phyloP scores from a whole-genome alignment of 1,140 invertebrate species.

The Agrypnia vestita region DNA sequence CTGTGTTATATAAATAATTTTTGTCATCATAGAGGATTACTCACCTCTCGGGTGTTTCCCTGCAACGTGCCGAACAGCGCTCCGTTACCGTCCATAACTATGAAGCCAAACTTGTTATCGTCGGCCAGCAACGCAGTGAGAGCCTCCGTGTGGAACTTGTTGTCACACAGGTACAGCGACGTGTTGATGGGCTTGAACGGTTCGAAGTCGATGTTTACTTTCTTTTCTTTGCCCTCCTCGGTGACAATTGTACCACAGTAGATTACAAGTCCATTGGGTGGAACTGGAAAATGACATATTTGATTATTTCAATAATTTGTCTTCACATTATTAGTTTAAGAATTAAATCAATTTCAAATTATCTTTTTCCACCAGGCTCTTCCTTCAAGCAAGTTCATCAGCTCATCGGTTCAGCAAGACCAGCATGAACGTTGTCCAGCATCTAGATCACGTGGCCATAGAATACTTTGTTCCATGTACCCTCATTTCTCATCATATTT shows the following conservation, averaged over 20 bases:
- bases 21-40: too few species aligned
- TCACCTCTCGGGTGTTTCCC: constrained; percentile 76
- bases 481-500: too few species aligned
- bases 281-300: constrained; percentile 81
- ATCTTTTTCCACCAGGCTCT: too few species aligned
- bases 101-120: constrained; percentile 99
- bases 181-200: constrained; percentile 99
- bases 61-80: constrained; percentile 99
- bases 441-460: too few species aligned
- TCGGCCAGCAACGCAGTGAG: constrained; percentile 96
- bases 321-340: too few species aligned
- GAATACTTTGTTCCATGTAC: too few species aligned
- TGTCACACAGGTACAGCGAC: constrained; percentile 99
- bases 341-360: too few species aligned
- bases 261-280: constrained; percentile 98
- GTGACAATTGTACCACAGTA: constrained; percentile 99
- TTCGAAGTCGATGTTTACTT: constrained; percentile 99
- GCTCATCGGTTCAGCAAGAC: too few species aligned
- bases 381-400: too few species aligned
- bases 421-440: too few species aligned
- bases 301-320: too few species aligned
- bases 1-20: too few species aligned
- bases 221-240: constrained; percentile 99
- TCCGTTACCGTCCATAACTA: constrained; percentile 99
- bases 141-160: constrained; percentile 99